Evolutionary conservation across 2,797 vertebrate genomes (phyloP), one percentile per base, ranked within the genome.

Genomic region (Sandelia bainsii): DNA sequence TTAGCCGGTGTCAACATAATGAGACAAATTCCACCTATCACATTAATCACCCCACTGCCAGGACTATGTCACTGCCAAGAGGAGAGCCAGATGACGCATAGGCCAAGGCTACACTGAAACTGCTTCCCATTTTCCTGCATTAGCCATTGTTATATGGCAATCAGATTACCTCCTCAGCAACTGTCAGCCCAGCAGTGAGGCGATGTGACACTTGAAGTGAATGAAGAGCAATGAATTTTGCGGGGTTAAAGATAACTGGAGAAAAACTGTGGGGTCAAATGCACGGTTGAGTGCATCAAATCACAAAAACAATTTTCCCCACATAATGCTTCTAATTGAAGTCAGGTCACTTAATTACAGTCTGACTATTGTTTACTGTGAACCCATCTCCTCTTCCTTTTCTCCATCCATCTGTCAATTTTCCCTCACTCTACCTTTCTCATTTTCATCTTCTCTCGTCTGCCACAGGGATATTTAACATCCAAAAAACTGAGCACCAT

Each of bases 21-120:
- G 86, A 93, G 91, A 94, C 91, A 94, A 94, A 94, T 94, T 91
- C 91, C 90, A 91, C 93, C 91, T 91, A 93, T 94, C 91, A 87
- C 92, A 94, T 95, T 93, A 93, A 95, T 95, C 94, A 94, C 86
- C 65, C 17, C 75, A 77, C 90, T 87, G 89, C 89, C 91, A 92
- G 79, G 84, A 91, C 84, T 87, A 67, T 87, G 91, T 91, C 91
- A 87, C 64, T 73, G 79, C 84, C 84, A 83, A 77, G 59, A 89
- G 77, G 67, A 67, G 65, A 82, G 82, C 80, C 74, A 80, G 82
- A 83, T 80, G 86, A 88, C 34, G 72, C 82, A 84, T 82, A 70
- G 80, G 77, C 72, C 77, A 69, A 48, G 60, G 75, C 77, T 58
- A 64, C n/a, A 14, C 62, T 39, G 61, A 54, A 69, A 54, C 81